Conservation (phyloP, 2,888 invertebrate genomes). For the Erebia ligea region DNA sequence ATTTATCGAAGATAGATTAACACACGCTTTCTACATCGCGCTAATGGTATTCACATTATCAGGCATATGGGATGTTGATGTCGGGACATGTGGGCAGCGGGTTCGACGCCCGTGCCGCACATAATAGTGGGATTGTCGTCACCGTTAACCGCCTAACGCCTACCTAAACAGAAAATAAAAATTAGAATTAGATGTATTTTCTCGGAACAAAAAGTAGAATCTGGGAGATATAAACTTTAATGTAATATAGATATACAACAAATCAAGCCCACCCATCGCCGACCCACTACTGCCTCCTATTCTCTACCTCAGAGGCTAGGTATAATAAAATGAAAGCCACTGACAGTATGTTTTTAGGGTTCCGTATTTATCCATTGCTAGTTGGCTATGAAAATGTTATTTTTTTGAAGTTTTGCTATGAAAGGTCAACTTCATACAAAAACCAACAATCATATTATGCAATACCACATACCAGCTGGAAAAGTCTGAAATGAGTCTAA, state of each 20-base stretch:
- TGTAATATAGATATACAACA: too few relatives aligned
- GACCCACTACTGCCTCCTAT: too few relatives aligned
- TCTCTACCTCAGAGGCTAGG: too few relatives aligned
- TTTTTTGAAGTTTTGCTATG: too few relatives aligned
- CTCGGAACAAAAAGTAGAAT: background rate
- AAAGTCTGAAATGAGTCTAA: conserved; percentile 9
- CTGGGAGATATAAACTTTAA: background rate
- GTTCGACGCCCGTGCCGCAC: conserved; percentile 70
- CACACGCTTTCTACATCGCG: conserved; percentile 8
- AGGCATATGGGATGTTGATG: conserved; percentile 15
- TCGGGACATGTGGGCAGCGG: conserved; percentile 64
- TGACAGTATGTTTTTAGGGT: too few relatives aligned
- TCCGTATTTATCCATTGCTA: too few relatives aligned
- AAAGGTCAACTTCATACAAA: too few relatives aligned
- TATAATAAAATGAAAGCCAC: too few relatives aligned
- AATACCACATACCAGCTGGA: background rate
- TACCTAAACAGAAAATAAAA: conserved; percentile 44
- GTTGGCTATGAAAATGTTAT: too few relatives aligned
- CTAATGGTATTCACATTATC: conserved; percentile 24
- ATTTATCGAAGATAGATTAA: conserved; percentile 6
- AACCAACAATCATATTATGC: too few relatives aligned
- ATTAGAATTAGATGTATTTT: conserved; percentile 25
- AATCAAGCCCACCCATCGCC: too few relatives aligned
- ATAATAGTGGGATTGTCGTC: conserved; percentile 69
- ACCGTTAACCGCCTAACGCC: conserved; percentile 66